Base-by-base conservation (phyloP, 2,797 vertebrate genomes). In the Sorex maritimensis region DNA sequence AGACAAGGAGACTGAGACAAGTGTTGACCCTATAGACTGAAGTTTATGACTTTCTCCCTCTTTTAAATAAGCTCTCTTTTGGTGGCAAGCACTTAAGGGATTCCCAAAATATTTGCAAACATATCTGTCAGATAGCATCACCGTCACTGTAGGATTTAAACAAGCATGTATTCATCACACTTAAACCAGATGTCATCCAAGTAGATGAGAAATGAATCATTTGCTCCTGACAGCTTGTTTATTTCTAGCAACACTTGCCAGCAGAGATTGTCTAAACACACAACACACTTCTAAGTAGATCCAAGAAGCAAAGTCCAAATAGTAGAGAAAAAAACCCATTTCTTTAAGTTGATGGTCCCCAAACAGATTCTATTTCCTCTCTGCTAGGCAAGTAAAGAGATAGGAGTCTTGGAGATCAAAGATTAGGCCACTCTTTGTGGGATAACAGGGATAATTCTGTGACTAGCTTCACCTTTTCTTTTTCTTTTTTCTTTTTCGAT, bases 111-210 rank as follows among this genome's bases (percentile, higher is more conserved):
- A 97, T 97, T 49, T 94, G 91, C 82, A 95, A 96, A 97, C 88
- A 96, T 88, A 23, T 49, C 94, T 89, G 83, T 93, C 81, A 80
- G 86, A 93, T 1, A 95, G 21, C 93, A 95, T 95, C 86, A 95
- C 88, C 65, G 3, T 96, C 85, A 75, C 46, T 71, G 34, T 72
- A 34, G 86, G 94, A 97, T 89, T 97, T 96, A 93, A 61, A 95
- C 83, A 96, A 97, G 97, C 67, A 86, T 3, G 41, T 94, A 97
- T 98, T 98, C 93, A 96, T 98, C 95, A 98, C 81, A 96, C 91
- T 98, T 97, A 96, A 96, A 95, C 2, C 1, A 97, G 95, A 97
- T 88, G 94, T 91, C 96, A 96, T 92, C 85, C 30, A 28, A 73
- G 58, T 49, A 1, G 15, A 96, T 95, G 96, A 97, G 61, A 91